phyloP scores from a whole-genome alignment of 2,888 invertebrate genomes.

The Tribolium freemani region DNA sequence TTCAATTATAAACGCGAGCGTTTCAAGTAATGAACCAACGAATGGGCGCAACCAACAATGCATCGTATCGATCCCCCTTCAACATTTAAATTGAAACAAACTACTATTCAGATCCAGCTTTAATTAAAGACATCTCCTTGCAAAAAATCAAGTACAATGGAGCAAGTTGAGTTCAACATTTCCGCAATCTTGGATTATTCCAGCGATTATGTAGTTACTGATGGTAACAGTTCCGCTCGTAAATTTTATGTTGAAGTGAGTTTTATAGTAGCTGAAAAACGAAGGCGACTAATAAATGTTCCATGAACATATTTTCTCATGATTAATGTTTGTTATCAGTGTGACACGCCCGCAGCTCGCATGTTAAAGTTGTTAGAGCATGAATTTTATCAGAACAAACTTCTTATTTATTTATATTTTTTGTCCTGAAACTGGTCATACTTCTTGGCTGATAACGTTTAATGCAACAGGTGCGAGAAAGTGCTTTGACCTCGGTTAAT shows the following conservation, averaged over 20 bases:
- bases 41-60: slow-evolving; percentile 5
- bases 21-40: background rate
- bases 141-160: background rate
- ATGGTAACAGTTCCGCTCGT: slow-evolving; percentile 2
- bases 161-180: background rate
- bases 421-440: background rate
- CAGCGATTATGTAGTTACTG: background rate
- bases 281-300: slow-evolving; percentile 21
- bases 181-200: slow-evolving; percentile 6
- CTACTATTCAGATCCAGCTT: slow-evolving; percentile 3
- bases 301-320: slow-evolving; percentile 29
- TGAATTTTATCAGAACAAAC: slow-evolving; percentile 20
- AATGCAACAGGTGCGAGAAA: background rate
- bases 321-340: slow-evolving; percentile 35
- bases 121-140: slow-evolving; percentile 4
- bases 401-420: slow-evolving; percentile 8
- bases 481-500: background rate
- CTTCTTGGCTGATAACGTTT: background rate
- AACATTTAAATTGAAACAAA: background rate
- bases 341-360: background rate
- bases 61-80: background rate
- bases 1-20: background rate
- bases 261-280: slow-evolving; percentile 8
- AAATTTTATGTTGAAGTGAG: slow-evolving; percentile 22
- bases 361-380: slow-evolving; percentile 2